Percentiles rank a stretch among this genome's conserved stretches.
Evolutionary conservation across 2,797 vertebrate genomes (phyloP).

Genomic region (Danio jaintianensis): DNA sequence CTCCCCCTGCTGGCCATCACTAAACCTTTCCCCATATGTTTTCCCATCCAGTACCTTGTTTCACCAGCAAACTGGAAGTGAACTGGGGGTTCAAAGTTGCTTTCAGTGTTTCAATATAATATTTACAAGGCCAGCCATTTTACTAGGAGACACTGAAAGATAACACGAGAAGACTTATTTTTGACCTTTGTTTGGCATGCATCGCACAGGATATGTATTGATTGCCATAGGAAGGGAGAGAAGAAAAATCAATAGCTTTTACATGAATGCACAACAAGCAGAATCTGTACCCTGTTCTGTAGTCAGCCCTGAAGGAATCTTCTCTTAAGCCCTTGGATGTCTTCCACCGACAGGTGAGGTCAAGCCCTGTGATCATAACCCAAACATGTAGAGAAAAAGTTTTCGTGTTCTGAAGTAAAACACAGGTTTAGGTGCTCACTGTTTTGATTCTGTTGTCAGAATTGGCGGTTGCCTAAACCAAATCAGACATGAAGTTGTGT

Average conservation of each 20-base stretch:
- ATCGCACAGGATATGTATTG: conserved; percentile 72
- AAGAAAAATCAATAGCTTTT: conserved; percentile 78
- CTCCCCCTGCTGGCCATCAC: not conserved
- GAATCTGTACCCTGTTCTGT: conserved; percentile 62
- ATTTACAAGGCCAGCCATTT: not conserved
- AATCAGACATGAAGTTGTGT: conserved; percentile 9
- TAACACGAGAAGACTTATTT: conserved; percentile 68
- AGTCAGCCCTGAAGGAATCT: conserved; percentile 47
- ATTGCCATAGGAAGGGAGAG: conserved; percentile 68
- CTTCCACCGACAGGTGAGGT: conserved; percentile 56
- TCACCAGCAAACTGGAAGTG: not conserved
- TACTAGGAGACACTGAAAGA: conserved; percentile 47
- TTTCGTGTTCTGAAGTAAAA: conserved; percentile 79
- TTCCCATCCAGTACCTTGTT: not conserved
- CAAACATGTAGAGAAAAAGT: conserved; percentile 32
- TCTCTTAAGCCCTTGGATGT: conserved; percentile 35
- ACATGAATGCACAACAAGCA: conserved; percentile 79
- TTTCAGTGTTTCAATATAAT: not conserved
- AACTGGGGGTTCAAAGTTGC: not conserved
- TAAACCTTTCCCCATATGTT: not conserved
- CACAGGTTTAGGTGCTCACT: conserved; percentile 81
- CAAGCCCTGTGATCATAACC: conserved; percentile 57
- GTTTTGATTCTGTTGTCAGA: conserved; percentile 83
- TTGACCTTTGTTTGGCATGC: conserved; percentile 69
- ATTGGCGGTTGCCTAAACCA: conserved; percentile 73